Conservation (phyloP, 2,113 vertebrate genomes). For the Malurus alboscapulatus region DNA sequence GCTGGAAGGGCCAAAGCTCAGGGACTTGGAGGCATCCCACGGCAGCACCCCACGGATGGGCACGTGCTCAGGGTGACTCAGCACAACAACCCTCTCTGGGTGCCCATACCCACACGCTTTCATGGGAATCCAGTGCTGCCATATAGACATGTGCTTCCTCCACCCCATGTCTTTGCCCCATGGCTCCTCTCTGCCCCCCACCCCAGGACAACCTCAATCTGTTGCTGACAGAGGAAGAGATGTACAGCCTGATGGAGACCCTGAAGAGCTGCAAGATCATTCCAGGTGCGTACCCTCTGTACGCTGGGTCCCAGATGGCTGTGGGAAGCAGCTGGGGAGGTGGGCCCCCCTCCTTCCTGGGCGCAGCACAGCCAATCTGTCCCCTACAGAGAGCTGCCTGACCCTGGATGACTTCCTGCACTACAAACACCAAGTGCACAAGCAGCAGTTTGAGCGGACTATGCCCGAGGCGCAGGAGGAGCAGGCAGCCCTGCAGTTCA, state of each 20-base stretch:
- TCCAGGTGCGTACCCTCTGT: conserved; percentile 75
- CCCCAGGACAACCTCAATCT: conserved; percentile 92
- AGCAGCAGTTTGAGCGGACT: conserved; percentile 83
- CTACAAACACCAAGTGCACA: conserved; percentile 90
- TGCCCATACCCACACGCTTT: fast-evolving
- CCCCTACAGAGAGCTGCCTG: conserved; percentile 82
- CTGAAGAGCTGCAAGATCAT: conserved; percentile 91
- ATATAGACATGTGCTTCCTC: fast-evolving
- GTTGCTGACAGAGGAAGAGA: conserved; percentile 94
- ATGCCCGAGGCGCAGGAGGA: conserved; percentile 86
- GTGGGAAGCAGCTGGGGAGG: neutral
- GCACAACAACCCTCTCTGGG: fast-evolving
- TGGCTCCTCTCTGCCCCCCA: neutral
- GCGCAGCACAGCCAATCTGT: neutral
- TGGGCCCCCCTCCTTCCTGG: neutral
- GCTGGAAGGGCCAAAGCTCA: neutral
- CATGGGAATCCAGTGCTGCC: fast-evolving
- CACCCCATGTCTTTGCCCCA: neutral
- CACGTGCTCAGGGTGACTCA: neutral
- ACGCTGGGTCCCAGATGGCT: fast-evolving
- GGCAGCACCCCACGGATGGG: neutral
- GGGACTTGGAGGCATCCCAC: fast-evolving
- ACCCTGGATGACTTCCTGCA: conserved; percentile 90
- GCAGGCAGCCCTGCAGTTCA: conserved; percentile 85
- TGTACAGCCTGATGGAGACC: conserved; percentile 91